A percentile compares a stretch with the other conserved stretches of the same genome.
phyloP scores from a whole-genome alignment of 2,797 vertebrate species.

The Triplophysa yarkandensis region DNA sequence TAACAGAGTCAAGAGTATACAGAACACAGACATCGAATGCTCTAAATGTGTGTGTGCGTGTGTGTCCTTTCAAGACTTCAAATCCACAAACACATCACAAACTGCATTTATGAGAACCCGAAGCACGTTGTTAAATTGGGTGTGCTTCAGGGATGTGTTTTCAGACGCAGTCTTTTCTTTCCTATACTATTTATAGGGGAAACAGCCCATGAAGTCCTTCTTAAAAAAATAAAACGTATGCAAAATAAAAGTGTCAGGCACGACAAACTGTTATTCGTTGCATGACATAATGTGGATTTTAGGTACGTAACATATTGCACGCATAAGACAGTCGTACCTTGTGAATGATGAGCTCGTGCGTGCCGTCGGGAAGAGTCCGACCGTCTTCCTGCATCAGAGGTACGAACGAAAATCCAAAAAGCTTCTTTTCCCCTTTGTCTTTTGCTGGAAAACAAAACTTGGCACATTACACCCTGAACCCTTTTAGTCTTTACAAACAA shows the following conservation, averaged over 20 bases:
- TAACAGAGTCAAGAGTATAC: neutral
- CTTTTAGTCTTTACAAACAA: neutral
- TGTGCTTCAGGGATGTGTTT: conserved; percentile 34
- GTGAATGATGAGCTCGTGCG: conserved; percentile 95
- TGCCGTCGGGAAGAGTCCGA: conserved; percentile 93
- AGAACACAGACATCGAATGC: conserved; percentile 7
- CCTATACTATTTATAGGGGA: conserved; percentile 6
- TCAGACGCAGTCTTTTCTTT: conserved; percentile 15
- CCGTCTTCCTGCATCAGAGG: conserved; percentile 99
- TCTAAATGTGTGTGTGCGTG: neutral
- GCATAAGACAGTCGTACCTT: conserved; percentile 84
- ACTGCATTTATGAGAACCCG: conserved; percentile 19
- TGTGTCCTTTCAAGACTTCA: conserved; percentile 22
- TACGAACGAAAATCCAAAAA: conserved; percentile 97
- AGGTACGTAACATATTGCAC: neutral
- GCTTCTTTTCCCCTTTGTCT: conserved; percentile 98
- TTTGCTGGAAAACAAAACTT: conserved; percentile 79
- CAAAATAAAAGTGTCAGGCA: conserved; percentile 3
- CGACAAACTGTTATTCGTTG: conserved; percentile 2
- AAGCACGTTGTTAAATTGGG: conserved; percentile 26
- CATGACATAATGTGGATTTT: neutral
- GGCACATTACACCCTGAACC: neutral
- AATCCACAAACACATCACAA: conserved; percentile 35
- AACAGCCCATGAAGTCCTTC: neutral
- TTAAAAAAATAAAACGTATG: neutral